These are phyloP conservation scores for Boloria euphrosyne DNA, from an alignment of 2,888 invertebrate species.

Conservation along the genomic window DNA sequence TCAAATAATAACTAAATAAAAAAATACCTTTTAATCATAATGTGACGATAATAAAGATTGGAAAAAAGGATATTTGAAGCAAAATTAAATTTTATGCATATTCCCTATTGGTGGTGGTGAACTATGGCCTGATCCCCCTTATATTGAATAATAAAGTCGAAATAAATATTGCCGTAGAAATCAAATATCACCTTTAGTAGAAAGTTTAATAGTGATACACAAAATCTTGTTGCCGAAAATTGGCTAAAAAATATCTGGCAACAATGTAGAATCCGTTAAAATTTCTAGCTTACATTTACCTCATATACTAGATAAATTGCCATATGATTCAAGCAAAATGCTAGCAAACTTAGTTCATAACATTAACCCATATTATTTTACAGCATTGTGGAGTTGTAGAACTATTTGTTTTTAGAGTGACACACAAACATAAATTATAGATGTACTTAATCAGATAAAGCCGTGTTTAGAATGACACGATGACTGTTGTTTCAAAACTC, in stretches of 20 bases:
- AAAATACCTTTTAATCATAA: no score
- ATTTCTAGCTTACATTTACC: not conserved
- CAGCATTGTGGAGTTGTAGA: no score
- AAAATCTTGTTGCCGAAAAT: not conserved
- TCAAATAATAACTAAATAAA: no score
- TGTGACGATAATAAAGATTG: no score
- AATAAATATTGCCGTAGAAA: no score
- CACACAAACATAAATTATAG: not conserved
- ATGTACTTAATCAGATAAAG: slow-evolving; percentile 7
- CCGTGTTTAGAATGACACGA: not conserved
- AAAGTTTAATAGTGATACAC: not conserved
- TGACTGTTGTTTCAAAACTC: slow-evolving; percentile 6
- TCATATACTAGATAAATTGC: not conserved
- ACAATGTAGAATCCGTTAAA: not conserved
- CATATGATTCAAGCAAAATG: not conserved
- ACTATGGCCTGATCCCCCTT: no score
- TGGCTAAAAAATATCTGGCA: not conserved
- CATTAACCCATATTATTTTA: not conserved
- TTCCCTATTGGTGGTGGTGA: no score
- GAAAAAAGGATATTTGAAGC: no score
- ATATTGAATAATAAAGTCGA: no score
- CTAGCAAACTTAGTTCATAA: not conserved
- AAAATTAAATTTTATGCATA: no score
- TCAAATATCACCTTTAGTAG: no score
- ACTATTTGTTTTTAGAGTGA: not conserved